Evolutionary conservation across 2,888 invertebrate genomes (phyloP).

Genomic region (Malthinus flaveolus): DNA sequence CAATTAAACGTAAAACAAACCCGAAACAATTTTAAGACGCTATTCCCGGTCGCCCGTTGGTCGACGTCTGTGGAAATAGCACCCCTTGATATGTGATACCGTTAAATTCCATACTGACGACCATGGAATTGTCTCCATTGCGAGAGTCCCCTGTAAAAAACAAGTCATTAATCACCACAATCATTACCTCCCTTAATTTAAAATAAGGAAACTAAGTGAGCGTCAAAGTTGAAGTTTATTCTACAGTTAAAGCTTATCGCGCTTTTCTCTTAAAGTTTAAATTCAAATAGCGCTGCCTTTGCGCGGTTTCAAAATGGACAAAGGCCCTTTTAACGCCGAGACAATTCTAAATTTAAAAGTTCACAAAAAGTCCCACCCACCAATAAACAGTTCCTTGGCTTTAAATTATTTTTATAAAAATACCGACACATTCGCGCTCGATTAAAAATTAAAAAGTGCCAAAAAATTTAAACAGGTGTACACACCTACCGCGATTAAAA

Average conservation of each 20-base stretch:
- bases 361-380: too few relatives aligned
- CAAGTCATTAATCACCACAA: conserved; percentile 24
- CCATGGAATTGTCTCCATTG: conserved; percentile 84
- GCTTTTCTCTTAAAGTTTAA: too few relatives aligned
- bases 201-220: conserved; percentile 11
- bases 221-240: conserved; percentile 5
- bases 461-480: background rate
- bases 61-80: conserved; percentile 65
- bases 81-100: conserved; percentile 96
- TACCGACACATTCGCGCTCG: conserved; percentile 17
- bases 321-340: too few relatives aligned
- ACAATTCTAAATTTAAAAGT: too few relatives aligned
- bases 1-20: too few relatives aligned
- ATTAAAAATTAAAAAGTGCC: conserved; percentile 10
- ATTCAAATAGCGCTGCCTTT: too few relatives aligned
- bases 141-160: conserved; percentile 73
- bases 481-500: background rate
- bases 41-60: conserved; percentile 34
- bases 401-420: conserved; percentile 12
- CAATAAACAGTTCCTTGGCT: too few relatives aligned
- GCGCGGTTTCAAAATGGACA: too few relatives aligned
- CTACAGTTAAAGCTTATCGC: too few relatives aligned
- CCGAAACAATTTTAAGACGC: too few relatives aligned
- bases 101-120: conserved; percentile 95
- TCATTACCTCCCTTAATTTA: conserved; percentile 13